A percentile compares a stretch with the other conserved stretches of the same genome.
These are phyloP conservation scores for Portevinia maculata DNA, from an alignment of 2,888 invertebrate species.

Conservation along the genomic window DNA sequence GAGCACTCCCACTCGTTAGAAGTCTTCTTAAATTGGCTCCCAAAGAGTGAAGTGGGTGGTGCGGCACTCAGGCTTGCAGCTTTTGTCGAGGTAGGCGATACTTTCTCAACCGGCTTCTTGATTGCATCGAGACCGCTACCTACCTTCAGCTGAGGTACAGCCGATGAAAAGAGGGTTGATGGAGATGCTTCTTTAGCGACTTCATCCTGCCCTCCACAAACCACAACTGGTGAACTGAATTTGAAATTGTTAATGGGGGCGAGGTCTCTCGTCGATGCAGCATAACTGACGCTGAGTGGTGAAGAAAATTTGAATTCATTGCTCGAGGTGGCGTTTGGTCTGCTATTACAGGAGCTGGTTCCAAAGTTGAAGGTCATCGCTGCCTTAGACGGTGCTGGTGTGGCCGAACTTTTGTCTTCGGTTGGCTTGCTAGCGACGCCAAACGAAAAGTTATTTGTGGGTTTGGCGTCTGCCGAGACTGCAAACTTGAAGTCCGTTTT, in stretches of 20 bases:
- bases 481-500: slow-evolving; percentile 83
- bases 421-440: slow-evolving; percentile 75
- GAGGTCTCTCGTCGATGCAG: slow-evolving; percentile 80
- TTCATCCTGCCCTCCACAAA: slow-evolving; percentile 76
- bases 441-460: slow-evolving; percentile 44
- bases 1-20: slow-evolving; percentile 87
- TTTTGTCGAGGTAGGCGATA: slow-evolving; percentile 4
- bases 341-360: slow-evolving; percentile 7
- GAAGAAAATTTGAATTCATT: slow-evolving; percentile 83
- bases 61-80: background rate
- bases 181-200: slow-evolving; percentile 4
- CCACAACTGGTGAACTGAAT: slow-evolving; percentile 84
- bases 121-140: slow-evolving; percentile 83
- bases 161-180: background rate
- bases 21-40: slow-evolving; percentile 84
- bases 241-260: slow-evolving; percentile 84
- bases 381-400: slow-evolving; percentile 28
- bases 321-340: slow-evolving; percentile 20
- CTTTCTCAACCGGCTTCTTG: slow-evolving; percentile 73
- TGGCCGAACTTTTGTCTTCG: slow-evolving; percentile 26
- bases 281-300: slow-evolving; percentile 82
- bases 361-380: slow-evolving; percentile 51
- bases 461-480: slow-evolving; percentile 38
- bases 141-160: slow-evolving; percentile 79
- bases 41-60: slow-evolving; percentile 74